Evolutionary conservation across 64 coral and sea anemone species (phyloP), one percentile per base, ranked within the genome.

Genomic region (Pocillopora verrucosa): DNA sequence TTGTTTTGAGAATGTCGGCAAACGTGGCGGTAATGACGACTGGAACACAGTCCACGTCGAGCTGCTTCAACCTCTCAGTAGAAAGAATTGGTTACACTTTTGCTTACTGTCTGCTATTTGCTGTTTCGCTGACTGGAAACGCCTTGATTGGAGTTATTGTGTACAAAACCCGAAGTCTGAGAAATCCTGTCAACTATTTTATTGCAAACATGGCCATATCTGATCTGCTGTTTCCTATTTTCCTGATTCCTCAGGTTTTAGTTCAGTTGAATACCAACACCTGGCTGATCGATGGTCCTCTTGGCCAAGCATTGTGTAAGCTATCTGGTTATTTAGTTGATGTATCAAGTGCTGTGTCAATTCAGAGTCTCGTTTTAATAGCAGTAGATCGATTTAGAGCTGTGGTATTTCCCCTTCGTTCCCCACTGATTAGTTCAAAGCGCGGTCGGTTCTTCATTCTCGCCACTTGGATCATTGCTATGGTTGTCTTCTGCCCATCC

Each of bases 171-270:
- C 38, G 56, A 56, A 20, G 34, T 7, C 35, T 86, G 41, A 36
- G 82, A 14, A 86, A 24, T 34, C 16, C 80, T 3, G 63, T 64
- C 35, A 83, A 83, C 64, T 16, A 64, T 20, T 65, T 83, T 15
- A 64, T 83, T 24, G 80, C 56, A 0, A 83, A 83, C 80, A 83
- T 83, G 80, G 80, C 80, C 1, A 64, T 83, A 10, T 64, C 59
- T 35, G 80, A 83, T 65, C 26, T 83, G 60, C 19, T 83, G 60
- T 14, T 83, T 15, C 82, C 82, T 3, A 11, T 86, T 5, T 86
- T 72, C 36, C 1, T 51, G 19, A 70, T 86, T 24, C 64, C 73
- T 7, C 36, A 3, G 73, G 14, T 37, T 24, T 35, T 75, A 13
- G 13, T 10, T 7, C 12, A 15, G 15, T 0, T 75, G 34, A 16